Evolutionary conservation across 2,888 invertebrate genomes (phyloP).

Genomic region (Limnephilus rhombicus): DNA sequence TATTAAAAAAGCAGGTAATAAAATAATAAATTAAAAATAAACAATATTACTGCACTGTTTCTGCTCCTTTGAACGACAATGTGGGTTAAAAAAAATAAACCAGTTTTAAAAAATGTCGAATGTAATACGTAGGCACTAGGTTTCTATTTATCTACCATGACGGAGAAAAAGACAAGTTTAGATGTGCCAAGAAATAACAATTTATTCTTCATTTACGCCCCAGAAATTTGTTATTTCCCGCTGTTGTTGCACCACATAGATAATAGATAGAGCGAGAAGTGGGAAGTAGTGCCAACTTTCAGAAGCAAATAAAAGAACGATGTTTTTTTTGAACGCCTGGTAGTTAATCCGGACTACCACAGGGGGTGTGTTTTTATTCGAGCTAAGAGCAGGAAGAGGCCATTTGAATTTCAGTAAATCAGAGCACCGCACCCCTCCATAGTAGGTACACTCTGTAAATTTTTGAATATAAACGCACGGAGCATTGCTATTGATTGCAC

Average conservation of each 20-base stretch:
- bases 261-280: not conserved
- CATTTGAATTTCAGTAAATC: slow-evolving; percentile 21
- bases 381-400: not conserved
- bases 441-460: not conserved
- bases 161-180: not conserved
- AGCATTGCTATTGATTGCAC: not conserved
- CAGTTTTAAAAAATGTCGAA: not conserved
- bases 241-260: not conserved
- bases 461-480: not conserved
- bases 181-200: not conserved
- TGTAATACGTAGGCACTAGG: not conserved
- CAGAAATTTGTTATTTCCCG: not conserved
- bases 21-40: not conserved
- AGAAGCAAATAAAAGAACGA: not conserved
- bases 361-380: slow-evolving; percentile 5
- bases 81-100: not conserved
- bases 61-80: no score
- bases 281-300: not conserved
- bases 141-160: not conserved
- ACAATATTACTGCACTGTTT: no score
- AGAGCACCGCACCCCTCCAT: slow-evolving; percentile 7
- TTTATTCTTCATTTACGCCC: not conserved
- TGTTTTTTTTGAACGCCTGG: not conserved
- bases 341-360: not conserved
- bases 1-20: not conserved